These are phyloP conservation scores for Apostichopus parvimensis DNA, from an alignment of 35 echinoderm and acorn worm species.

Conservation along the genomic window DNA sequence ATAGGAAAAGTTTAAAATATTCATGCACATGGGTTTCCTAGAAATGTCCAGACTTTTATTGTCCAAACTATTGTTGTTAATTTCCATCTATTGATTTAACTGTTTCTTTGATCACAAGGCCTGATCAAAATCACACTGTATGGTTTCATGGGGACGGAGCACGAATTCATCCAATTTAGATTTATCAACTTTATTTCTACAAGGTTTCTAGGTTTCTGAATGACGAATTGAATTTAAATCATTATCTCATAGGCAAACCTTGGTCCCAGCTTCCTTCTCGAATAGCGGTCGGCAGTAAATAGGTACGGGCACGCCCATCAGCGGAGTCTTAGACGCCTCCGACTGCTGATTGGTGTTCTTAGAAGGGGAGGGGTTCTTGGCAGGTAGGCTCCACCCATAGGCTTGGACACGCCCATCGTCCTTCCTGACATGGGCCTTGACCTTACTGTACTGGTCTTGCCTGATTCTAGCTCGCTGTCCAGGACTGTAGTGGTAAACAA, in stretches of 20 bases:
- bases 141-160: no score
- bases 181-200: no score
- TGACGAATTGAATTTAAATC: no score
- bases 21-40: no score
- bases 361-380: conserved; percentile 77
- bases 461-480: conserved; percentile 65
- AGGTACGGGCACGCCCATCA: conserved; percentile 96
- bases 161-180: no score
- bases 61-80: no score
- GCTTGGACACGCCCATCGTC: conserved; percentile 98
- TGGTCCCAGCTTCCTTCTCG: conserved; percentile 95
- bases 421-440: conserved; percentile 96
- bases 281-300: conserved; percentile 89
- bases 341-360: conserved; percentile 45
- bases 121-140: no score
- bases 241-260: conserved; percentile 49
- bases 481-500: conserved; percentile 12
- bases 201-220: no score
- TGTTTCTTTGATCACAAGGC: no score
- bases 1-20: no score
- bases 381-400: conserved; percentile 99
- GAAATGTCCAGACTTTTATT: no score
- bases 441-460: conserved; percentile 94
- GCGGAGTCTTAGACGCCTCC: conserved; percentile 38
- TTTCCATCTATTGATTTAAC: no score